Percentiles rank a stretch among this genome's conserved stretches.
phyloP scores from a whole-genome alignment of 2,888 invertebrate species.

The Tridacna gigas region DNA sequence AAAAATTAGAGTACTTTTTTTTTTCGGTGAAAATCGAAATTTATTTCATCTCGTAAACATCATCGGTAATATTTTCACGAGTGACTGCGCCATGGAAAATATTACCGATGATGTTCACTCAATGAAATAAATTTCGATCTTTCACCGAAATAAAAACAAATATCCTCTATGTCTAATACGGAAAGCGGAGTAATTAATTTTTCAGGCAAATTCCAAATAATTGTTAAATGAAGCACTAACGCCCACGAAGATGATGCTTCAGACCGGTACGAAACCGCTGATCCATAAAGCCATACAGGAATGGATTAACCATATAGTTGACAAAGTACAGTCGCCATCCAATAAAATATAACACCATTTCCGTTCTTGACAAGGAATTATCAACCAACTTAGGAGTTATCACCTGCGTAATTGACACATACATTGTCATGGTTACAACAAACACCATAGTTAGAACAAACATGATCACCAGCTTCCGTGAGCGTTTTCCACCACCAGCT shows the following conservation, averaged over 20 bases:
- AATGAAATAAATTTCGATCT: no score
- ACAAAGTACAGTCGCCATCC: conserved; percentile 15
- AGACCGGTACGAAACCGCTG: conserved; percentile 8
- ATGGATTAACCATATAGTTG: conserved; percentile 20
- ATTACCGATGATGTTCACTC: no score
- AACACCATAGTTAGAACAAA: conserved; percentile 24
- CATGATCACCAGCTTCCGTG: conserved; percentile 16
- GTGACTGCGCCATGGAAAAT: no score
- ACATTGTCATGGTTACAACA: conserved; percentile 16
- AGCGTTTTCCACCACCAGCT: neutral
- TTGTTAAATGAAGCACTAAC: no score
- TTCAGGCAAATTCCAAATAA: no score
- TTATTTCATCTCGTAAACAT: no score
- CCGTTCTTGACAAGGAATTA: conserved; percentile 2
- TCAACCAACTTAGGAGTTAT: conserved; percentile 1
- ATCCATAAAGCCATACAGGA: conserved; percentile 22
- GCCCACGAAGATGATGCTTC: neutral
- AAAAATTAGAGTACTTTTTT: no score
- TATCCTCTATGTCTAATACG: no score
- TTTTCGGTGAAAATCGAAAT: no score
- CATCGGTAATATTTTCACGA: no score
- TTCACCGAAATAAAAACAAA: no score
- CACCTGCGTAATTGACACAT: neutral
- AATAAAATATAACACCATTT: conserved; percentile 4
- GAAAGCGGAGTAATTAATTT: no score